Conservation (phyloP, 2,888 invertebrate species). For the Pterobdella sp. region DNA sequence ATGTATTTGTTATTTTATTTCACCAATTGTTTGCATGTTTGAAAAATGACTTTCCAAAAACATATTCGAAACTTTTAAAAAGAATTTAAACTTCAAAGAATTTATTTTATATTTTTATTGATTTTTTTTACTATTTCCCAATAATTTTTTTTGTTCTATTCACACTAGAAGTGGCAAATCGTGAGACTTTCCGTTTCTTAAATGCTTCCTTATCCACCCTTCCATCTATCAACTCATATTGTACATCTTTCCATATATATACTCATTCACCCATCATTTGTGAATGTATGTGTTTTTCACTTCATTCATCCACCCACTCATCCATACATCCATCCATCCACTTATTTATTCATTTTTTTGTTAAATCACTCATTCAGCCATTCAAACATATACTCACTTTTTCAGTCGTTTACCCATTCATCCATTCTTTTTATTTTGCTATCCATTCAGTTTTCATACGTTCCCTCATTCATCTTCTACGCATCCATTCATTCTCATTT, state of each 20-base stretch:
- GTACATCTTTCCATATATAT: neutral
- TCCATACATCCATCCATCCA: neutral
- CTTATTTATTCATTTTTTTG: neutral
- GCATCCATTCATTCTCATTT: neutral
- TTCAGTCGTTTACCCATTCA: neutral
- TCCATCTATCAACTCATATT: slow-evolving; percentile 5
- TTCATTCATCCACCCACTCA: slow-evolving; percentile 13
- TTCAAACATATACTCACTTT: neutral
- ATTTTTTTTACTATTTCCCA: no score
- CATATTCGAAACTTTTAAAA: no score
- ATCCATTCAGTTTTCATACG: neutral
- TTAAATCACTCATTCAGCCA: slow-evolving; percentile 10
- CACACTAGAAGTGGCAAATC: no score
- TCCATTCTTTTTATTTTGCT: neutral
- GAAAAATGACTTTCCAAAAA: no score
- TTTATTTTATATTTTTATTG: no score
- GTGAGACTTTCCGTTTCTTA: neutral
- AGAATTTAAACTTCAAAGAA: no score
- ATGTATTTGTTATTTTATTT: no score
- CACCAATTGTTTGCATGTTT: no score
- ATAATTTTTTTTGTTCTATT: no score
- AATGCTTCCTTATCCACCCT: neutral
- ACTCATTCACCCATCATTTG: neutral
- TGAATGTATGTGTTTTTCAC: no score
- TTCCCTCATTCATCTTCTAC: neutral